Percentiles rank a stretch among this genome's conserved stretches.
Conservation (phyloP, 2,797 vertebrate genomes). For the Chrosomus eos region DNA sequence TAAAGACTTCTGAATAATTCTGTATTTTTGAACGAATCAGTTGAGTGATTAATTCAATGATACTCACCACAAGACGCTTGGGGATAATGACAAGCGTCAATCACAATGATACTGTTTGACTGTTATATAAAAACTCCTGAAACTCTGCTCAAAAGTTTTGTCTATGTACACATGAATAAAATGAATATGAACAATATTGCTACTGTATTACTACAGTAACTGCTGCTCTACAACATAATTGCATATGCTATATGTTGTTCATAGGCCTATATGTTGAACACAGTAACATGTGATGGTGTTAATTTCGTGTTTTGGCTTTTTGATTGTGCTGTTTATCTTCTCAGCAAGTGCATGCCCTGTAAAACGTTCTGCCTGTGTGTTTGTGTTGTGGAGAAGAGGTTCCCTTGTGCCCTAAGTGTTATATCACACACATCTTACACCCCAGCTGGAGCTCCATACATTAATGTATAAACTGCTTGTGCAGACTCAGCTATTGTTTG, state of each 20-base stretch:
- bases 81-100: not conserved
- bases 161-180: not conserved
- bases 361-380: constrained; percentile 50
- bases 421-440: constrained; percentile 44
- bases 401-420: constrained; percentile 45
- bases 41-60: not conserved
- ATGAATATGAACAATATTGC: not conserved
- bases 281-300: not conserved
- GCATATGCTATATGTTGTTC: not conserved
- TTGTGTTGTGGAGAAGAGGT: constrained; percentile 46
- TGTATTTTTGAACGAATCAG: not conserved
- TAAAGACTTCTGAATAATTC: not conserved
- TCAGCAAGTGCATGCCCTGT: constrained; percentile 46
- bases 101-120: not conserved
- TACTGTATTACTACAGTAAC: too few relatives aligned
- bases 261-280: not conserved
- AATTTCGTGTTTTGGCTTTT: constrained; percentile 18
- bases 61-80: not conserved
- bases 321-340: constrained; percentile 40
- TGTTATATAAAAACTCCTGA: not conserved
- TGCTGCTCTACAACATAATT: not conserved
- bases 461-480: constrained; percentile 51
- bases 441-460: constrained; percentile 47
- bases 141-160: not conserved
- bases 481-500: constrained; percentile 58